Evolutionary conservation across 2,888 invertebrate species (phyloP).

Genomic region (Euspilapteryx auroguttella): DNA sequence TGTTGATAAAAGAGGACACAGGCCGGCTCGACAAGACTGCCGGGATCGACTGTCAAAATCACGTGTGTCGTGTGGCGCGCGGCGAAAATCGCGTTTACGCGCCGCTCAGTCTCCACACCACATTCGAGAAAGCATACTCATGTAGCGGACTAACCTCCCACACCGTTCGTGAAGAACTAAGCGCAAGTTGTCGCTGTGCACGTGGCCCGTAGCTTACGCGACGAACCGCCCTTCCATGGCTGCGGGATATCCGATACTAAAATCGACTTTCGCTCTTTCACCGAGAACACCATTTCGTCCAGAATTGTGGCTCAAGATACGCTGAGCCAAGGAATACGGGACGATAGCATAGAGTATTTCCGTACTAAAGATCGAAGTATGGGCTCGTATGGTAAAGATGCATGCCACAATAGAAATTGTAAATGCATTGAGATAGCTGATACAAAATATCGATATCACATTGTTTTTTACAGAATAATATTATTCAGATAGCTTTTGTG

Average conservation of each 20-base stretch:
- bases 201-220: constrained; percentile 55
- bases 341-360: constrained; percentile 50
- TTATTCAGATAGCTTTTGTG: constrained; percentile 11
- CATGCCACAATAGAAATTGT: no score
- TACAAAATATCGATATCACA: no score
- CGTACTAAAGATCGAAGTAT: constrained; percentile 36
- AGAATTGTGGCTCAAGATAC: constrained; percentile 17
- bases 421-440: no score
- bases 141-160: constrained; percentile 57
- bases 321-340: constrained; percentile 48
- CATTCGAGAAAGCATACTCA: constrained; percentile 38
- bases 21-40: constrained; percentile 25
- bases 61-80: no score
- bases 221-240: constrained; percentile 47
- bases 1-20: constrained; percentile 4
- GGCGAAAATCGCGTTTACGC: constrained; percentile 38
- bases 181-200: constrained; percentile 55
- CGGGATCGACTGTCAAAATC: constrained; percentile 50
- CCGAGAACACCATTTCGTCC: constrained; percentile 36
- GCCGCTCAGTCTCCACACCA: constrained; percentile 27
- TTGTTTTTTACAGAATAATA: constrained; percentile 18
- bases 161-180: constrained; percentile 57
- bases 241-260: constrained; percentile 28
- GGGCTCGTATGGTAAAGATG: constrained; percentile 17
- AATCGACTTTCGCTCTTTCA: constrained; percentile 41